Evolutionary conservation across 1,140 invertebrate genomes (phyloP).

Genomic region (Drosophila subobscura): DNA sequence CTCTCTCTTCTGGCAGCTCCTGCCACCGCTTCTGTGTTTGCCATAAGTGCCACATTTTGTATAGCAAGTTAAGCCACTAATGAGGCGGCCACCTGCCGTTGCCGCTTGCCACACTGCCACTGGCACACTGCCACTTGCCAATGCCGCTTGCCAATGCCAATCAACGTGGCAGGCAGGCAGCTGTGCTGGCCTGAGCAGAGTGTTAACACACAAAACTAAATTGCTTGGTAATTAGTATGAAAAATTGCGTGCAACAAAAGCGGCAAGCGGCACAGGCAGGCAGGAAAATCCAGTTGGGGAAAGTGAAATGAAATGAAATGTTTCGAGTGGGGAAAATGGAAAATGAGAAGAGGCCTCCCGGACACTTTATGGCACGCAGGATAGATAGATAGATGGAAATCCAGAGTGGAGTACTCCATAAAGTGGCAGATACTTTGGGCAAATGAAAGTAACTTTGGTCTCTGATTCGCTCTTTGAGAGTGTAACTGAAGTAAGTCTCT

Average conservation of each 20-base stretch:
- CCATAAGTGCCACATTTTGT: slow-evolving; percentile 81
- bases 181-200: slow-evolving; percentile 12
- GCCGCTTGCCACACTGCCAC: slow-evolving; percentile 45
- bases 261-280: not conserved
- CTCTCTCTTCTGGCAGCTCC: slow-evolving; percentile 15
- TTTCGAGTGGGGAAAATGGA: slow-evolving; percentile 4
- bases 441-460: no score
- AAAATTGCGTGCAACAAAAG: slow-evolving; percentile 66
- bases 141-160: slow-evolving; percentile 42
- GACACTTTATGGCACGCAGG: no score
- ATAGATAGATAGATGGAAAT: no score
- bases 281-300: slow-evolving; percentile 24
- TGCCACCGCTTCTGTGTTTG: slow-evolving; percentile 45
- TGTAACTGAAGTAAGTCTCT: no score
- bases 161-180: slow-evolving; percentile 53
- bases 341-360: no score
- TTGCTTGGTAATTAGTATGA: slow-evolving; percentile 81
- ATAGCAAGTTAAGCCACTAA: slow-evolving; percentile 79
- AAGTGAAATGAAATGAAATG: slow-evolving; percentile 30
- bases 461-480: no score
- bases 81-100: slow-evolving; percentile 79
- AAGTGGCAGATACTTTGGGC: no score
- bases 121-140: slow-evolving; percentile 30
- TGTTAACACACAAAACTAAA: slow-evolving; percentile 80
- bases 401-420: no score